Evolutionary conservation across 2,888 invertebrate genomes (phyloP).

Genomic region (Archips xylosteana): DNA sequence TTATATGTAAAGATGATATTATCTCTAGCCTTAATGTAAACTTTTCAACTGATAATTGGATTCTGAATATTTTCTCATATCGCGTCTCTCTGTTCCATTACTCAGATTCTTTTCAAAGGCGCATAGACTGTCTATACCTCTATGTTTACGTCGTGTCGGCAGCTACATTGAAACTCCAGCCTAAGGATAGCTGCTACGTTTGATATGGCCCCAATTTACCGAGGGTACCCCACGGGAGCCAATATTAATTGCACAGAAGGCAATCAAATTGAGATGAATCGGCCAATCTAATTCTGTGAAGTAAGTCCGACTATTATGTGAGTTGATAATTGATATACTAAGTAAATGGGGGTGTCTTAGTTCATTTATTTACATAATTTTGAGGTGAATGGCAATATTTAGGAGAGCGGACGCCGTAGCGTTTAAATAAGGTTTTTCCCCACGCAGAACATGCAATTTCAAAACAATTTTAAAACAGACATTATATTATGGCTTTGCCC

Average conservation of each 20-base stretch:
- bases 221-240: slow-evolving; percentile 28
- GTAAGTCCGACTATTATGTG: slow-evolving; percentile 1
- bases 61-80: too few relatives aligned
- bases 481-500: too few relatives aligned
- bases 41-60: too few relatives aligned
- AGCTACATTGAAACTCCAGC: neutral
- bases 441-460: too few relatives aligned
- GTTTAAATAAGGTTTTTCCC: too few relatives aligned
- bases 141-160: neutral
- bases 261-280: slow-evolving; percentile 51
- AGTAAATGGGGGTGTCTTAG: neutral
- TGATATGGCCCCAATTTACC: slow-evolving; percentile 3
- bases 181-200: neutral
- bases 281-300: slow-evolving; percentile 15
- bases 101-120: too few relatives aligned
- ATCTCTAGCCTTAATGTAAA: too few relatives aligned
- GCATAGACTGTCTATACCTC: neutral
- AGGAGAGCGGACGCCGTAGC: too few relatives aligned
- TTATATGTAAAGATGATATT: too few relatives aligned
- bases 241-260: slow-evolving; percentile 47
- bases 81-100: too few relatives aligned
- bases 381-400: neutral
- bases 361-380: neutral
- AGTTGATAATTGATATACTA: neutral
- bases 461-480: too few relatives aligned